A percentile compares a stretch with the other conserved stretches of the same genome.
phyloP scores from a whole-genome alignment of 2,797 vertebrate genomes.

The Poecilia velifera region DNA sequence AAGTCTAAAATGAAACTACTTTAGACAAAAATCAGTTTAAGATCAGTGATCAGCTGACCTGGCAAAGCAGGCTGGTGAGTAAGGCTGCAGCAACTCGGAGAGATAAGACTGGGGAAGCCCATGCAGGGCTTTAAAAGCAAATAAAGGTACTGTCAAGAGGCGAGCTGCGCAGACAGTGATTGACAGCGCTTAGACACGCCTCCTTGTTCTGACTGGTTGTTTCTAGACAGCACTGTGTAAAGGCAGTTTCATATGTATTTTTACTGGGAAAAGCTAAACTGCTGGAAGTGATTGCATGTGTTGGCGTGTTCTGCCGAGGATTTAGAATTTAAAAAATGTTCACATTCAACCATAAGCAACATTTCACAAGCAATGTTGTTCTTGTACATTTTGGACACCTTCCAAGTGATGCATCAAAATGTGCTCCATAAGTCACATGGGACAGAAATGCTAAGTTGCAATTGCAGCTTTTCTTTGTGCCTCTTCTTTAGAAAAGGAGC shows the following conservation, averaged over 20 bases:
- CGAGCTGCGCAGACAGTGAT: too few species aligned
- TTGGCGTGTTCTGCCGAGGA: neutral
- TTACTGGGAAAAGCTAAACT: neutral
- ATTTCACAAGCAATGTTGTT: neutral
- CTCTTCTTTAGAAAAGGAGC: too few species aligned
- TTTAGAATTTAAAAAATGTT: neutral
- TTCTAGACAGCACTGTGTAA: too few species aligned
- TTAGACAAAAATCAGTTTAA: neutral
- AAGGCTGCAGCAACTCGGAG: neutral
- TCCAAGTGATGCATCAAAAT: neutral
- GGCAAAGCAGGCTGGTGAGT: neutral
- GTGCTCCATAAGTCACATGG: neutral
- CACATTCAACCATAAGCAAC: neutral
- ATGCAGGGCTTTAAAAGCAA: neutral
- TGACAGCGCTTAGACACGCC: too few species aligned
- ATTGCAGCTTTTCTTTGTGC: too few species aligned
- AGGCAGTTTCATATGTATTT: neutral
- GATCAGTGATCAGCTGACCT: neutral
- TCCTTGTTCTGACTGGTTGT: too few species aligned
- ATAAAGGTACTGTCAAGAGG: neutral
- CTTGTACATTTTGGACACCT: neutral
- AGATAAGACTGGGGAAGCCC: neutral
- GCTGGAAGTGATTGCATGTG: neutral
- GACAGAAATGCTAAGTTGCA: neutral
- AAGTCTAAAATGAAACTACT: too few species aligned